Conservation (phyloP, 2,888 invertebrate genomes). For the Agrochola litura region DNA sequence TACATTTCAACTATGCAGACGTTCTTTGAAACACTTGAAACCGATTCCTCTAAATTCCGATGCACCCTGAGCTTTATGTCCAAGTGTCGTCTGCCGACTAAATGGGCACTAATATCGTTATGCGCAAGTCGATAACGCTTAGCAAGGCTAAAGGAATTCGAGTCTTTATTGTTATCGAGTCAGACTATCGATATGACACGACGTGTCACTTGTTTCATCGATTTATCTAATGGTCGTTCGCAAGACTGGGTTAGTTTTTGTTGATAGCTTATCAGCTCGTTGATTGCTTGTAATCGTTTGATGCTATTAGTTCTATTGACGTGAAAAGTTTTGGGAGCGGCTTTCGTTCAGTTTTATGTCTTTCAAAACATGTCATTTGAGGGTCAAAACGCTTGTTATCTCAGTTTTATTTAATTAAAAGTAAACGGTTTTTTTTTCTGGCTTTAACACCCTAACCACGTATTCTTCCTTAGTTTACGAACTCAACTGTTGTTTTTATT, state of each 20-base stretch:
- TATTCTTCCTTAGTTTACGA: background rate
- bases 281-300: conserved; percentile 40
- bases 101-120: conserved; percentile 67
- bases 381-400: background rate
- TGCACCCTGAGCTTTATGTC: conserved; percentile 57
- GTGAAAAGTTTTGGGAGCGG: conserved; percentile 12
- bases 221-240: conserved; percentile 39
- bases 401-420: background rate
- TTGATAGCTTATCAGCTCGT: conserved; percentile 45
- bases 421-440: background rate
- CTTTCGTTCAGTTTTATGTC: background rate
- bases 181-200: conserved; percentile 41
- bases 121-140: conserved; percentile 74
- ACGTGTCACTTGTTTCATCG: conserved; percentile 48
- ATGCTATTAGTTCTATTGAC: conserved; percentile 18
- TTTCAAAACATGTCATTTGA: background rate
- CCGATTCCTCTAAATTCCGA: conserved; percentile 62
- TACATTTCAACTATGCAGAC: conserved; percentile 45
- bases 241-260: conserved; percentile 32
- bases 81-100: conserved; percentile 59
- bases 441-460: background rate
- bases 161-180: conserved; percentile 64
- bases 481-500: too few species aligned
- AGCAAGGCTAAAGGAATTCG: conserved; percentile 72
- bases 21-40: conserved; percentile 57